Base-by-base conservation (phyloP, 2,888 invertebrate genomes). In the Myathropa florea region DNA sequence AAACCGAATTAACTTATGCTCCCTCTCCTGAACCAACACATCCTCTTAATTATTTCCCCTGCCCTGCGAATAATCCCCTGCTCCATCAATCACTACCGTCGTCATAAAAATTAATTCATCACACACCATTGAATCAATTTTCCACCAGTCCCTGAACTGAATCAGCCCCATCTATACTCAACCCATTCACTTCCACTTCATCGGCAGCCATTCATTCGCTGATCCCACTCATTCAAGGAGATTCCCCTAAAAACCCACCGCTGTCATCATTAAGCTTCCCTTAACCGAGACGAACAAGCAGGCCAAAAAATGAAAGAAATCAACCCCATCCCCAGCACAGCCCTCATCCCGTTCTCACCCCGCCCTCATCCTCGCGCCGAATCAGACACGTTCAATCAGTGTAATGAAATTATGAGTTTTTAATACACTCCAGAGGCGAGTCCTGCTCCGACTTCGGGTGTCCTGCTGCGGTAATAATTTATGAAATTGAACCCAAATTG, bases 401-500 rank as follows among this genome's bases (percentile, higher is more conserved):
- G 46, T 71, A 77, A 85, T 77, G 77, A 85, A 81, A 77, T 81
- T 85, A 85, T 72, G 77, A 77, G 71, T 82, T 85, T 82, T 77
- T 68, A 73, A 81, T 81, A 84, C 67, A 76, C 84, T 65, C 75
- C n/a, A 30, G 18, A 61, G 26, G 14, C 36, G 10, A 30, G n/a
- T n/a, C n/a, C 33, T 57, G 21, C 39, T n/a, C n/a, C 57, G 26
- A 30, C 4, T 6, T 30, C 3, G 30, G 33, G 33, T 12, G 33
- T 65, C 82, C 75, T 65, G 71, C 78, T 61, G 78, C 57, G 61
- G 65, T 65, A 78, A 76, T 83, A 86, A 75, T 86, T 83, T 72
- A 79, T 79, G 71, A 79, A 83, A 83, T 86, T 65, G 77, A 75
- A 71, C 82, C 60, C 71, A 71, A 75, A 76, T 70, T 70, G 65